A percentile compares a stretch with the other conserved stretches of the same genome.
phyloP scores from a whole-genome alignment of 2,888 invertebrate genomes.

The Drosophila prostipennis region DNA sequence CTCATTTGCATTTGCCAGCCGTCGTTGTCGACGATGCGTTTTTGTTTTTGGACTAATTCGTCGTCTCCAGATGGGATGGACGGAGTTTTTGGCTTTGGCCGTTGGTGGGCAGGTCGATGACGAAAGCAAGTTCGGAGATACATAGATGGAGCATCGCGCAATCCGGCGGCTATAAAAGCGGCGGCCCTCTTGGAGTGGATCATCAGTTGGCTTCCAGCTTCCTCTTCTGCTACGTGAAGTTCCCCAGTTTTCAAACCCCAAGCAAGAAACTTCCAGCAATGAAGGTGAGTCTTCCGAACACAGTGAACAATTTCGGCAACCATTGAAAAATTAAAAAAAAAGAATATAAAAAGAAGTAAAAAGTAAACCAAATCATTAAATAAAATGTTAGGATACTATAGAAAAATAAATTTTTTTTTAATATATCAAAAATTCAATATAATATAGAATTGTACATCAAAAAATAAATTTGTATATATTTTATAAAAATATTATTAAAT shows the following conservation, averaged over 20 bases:
- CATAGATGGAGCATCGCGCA: slow-evolving; percentile 52
- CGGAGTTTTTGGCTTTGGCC: slow-evolving; percentile 17
- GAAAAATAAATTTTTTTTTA: too few relatives aligned
- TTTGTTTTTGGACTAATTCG: slow-evolving; percentile 24
- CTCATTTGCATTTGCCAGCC: slow-evolving; percentile 40
- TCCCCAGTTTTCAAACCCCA: slow-evolving; percentile 63
- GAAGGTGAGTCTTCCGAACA: slow-evolving; percentile 54
- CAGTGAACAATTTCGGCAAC: background rate
- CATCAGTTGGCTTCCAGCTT: slow-evolving; percentile 70
- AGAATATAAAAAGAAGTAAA: too few relatives aligned
- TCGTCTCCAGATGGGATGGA: slow-evolving; percentile 30
- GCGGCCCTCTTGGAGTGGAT: slow-evolving; percentile 21
- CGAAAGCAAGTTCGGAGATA: slow-evolving; percentile 55
- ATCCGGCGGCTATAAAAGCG: slow-evolving; percentile 61
- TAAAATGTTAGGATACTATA: too few relatives aligned
- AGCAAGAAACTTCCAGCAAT: slow-evolving; percentile 78
- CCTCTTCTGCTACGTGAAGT: slow-evolving; percentile 68
- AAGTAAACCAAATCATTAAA: too few relatives aligned
- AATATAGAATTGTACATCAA: too few relatives aligned
- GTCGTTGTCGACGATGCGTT: background rate
- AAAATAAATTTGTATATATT: too few relatives aligned
- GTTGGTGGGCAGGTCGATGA: slow-evolving; percentile 47
- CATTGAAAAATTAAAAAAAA: too few relatives aligned
- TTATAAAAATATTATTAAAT: too few relatives aligned
- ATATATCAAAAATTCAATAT: too few relatives aligned